Percentiles rank a stretch among this genome's conserved stretches.
Evolutionary conservation across 2,797 vertebrate genomes (phyloP).

Genomic region (Mionectes olivaceus): DNA sequence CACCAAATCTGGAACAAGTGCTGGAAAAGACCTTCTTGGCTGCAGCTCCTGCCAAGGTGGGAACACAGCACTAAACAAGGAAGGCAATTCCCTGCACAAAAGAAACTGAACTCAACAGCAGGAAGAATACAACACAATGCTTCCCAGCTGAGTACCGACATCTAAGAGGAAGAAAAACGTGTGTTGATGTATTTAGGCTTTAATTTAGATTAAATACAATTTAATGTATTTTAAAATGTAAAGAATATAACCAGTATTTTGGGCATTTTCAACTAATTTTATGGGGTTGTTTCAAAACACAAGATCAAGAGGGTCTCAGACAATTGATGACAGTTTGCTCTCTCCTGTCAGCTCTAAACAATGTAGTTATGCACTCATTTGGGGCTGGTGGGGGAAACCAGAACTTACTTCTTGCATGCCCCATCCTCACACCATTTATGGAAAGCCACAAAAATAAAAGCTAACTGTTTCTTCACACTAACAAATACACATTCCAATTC

Average conservation of each 20-base stretch:
- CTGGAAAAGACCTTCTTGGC: not conserved
- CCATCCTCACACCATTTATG: not conserved
- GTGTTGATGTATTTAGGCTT: not conserved
- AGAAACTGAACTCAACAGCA: not conserved
- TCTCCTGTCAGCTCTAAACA: not conserved
- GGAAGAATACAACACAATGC: not conserved
- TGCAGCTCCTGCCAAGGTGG: not conserved
- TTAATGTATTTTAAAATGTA: not conserved
- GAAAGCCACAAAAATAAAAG: conserved; percentile 25
- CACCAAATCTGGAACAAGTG: not conserved
- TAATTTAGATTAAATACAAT: not conserved
- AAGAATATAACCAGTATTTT: not conserved
- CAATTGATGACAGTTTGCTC: not conserved
- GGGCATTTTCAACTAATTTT: not conserved
- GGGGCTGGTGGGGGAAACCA: not conserved
- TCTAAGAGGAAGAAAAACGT: not conserved
- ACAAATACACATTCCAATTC: not conserved
- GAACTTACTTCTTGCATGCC: not conserved
- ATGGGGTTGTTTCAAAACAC: not conserved
- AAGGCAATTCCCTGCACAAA: not conserved
- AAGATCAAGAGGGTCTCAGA: not conserved
- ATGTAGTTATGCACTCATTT: not conserved
- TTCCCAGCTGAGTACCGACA: not conserved
- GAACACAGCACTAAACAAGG: not conserved
- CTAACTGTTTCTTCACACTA: not conserved